Percentiles rank a stretch among this genome's conserved stretches.
Conservation (phyloP, 2,113 vertebrate genomes). For the Castor canadensis region DNA sequence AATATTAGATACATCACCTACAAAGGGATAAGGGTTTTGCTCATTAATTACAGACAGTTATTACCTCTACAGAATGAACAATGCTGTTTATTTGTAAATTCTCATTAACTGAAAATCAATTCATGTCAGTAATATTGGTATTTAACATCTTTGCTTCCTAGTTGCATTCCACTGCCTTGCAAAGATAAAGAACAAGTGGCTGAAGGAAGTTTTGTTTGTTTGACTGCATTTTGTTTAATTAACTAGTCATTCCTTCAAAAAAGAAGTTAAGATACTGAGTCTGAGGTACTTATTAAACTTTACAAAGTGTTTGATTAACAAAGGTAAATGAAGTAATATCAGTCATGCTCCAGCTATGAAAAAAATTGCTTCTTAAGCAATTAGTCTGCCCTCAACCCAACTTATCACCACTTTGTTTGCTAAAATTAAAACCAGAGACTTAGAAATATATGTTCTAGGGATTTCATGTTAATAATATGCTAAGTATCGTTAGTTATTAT, state of each 20-base stretch:
- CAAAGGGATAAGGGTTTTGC: neutral
- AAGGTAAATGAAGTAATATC: neutral
- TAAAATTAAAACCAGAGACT: neutral
- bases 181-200: neutral
- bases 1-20: neutral
- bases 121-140: neutral
- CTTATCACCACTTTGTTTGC: neutral
- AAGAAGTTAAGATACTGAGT: neutral
- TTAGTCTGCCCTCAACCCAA: neutral
- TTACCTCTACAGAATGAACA: neutral
- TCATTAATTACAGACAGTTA: neutral
- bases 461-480: neutral
- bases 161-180: neutral
- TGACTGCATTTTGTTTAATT: neutral
- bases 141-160: slow-evolving; percentile 40
- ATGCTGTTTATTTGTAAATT: neutral
- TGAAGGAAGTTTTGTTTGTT: neutral
- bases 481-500: neutral
- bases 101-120: slow-evolving; percentile 41
- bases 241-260: neutral
- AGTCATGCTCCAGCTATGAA: neutral
- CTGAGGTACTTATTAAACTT: neutral
- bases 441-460: neutral
- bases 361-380: neutral
- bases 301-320: neutral